Evolutionary conservation across 2,113 vertebrate species (phyloP), one percentile per base, ranked within the genome.

Genomic region (Apus apus): DNA sequence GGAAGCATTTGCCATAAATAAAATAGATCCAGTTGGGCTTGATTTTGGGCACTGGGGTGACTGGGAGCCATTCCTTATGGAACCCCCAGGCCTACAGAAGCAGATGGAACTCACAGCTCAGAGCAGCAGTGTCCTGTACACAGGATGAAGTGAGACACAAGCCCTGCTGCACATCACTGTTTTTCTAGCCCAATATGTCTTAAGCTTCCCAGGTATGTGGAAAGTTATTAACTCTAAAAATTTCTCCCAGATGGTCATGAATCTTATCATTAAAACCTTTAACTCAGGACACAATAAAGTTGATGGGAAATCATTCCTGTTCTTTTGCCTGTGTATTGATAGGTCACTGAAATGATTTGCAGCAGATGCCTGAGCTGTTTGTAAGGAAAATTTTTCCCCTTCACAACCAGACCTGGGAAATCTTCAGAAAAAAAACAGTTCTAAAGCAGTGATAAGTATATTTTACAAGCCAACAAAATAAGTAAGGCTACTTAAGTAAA

Each of bases 251-350:
- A 12, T 27, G 21, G 32, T 64, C 21, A 5, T 5, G 9, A 36
- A 64, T 25, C 21, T 66, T 12, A 6, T 13, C 48, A 30, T 46
- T 54, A 38, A 71, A 76, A 16, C 68, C 19, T 18, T 53, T 40
- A 29, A 43, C 60, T 50, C 3, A 0, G 17, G n/a, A 27, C 11
- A 15, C 34, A 13, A 4, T 21, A 9, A 45, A 43, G 45, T 8
- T 65, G 51, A 70, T 25, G 13, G 38, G 38, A 40, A 77, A 57
- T 16, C 5, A 12, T 3, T 0, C 1, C 2, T 22, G 11, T 82
- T 67, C 21, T 38, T 50, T 19, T 48, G 71, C 1, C 1, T 43
- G 3, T 4, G 18, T 1, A 7, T 27, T n/a, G 4, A 34, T 11
- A 58, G n/a, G 73, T 12, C 73, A 75, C 4, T 19, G 61, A 26